Base-by-base conservation (phyloP, 2,113 vertebrate species). In the Paracanthobrama guichenoti region DNA sequence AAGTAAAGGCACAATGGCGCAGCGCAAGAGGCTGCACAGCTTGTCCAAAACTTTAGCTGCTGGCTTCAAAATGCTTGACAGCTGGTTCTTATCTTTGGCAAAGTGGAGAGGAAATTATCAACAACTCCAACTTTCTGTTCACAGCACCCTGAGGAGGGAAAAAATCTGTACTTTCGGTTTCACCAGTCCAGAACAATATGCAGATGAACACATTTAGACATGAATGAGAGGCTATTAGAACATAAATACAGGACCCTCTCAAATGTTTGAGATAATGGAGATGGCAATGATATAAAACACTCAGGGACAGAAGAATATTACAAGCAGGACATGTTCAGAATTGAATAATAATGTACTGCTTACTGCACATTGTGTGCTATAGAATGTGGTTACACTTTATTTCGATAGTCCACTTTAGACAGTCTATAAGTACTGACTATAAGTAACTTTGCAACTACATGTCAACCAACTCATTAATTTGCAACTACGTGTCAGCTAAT, bases 41-140 rank as follows among this genome's bases (percentile, higher is more conserved):
- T 82, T 82, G 66, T 82, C 48, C 20, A 57, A 55, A 71, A 71
- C 48, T 42, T 57, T 26, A 9, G 4, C 66, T 71, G 48, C 66
- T 82, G 79, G 79, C 66, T 24, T 80, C 62, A 71, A 82, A 82
- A 82, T 82, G 66, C 79, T 26, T 82, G 79, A 82, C 79, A 82
- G 66, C 66, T 82, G 79, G 26, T 82, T 39, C 48, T 39, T 82
- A 55, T 82, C 66, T 69, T 71, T 69, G 66, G 79, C 62, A 55
- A 69, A 82, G 22, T 55, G 46, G 5, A 42, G 48, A 82, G 31
- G 48, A 82, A 71, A 82, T 71, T 4, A 81, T 71, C 22, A 53
- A 46, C 12, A 50, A 81, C 79, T n/a, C 46, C 79, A 69, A 35
- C 79, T 81, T 69, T 81, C 64, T 81, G 62, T 31, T 81, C 26